phyloP scores from a whole-genome alignment of 1,140 invertebrate genomes.

The Drosophila ironensis region DNA sequence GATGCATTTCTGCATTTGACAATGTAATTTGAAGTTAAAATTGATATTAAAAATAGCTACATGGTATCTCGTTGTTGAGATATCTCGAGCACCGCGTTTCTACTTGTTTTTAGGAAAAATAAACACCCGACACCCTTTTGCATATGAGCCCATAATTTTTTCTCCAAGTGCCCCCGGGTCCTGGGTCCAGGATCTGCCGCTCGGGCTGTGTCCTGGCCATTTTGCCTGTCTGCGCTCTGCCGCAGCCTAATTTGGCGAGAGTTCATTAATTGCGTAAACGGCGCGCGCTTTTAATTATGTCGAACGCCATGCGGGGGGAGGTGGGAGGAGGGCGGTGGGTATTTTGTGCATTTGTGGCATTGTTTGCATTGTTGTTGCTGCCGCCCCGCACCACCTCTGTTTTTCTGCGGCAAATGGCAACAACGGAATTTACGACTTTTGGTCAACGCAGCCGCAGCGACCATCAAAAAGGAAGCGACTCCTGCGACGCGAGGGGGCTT shows the following conservation, averaged over 20 bases:
- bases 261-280: conserved; percentile 81
- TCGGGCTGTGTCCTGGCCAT: conserved; percentile 48
- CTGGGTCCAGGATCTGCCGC: conserved; percentile 4
- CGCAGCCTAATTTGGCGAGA: conserved; percentile 80
- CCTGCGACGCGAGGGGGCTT: neutral
- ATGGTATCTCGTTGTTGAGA: too few species aligned
- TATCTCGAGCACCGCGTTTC: too few species aligned
- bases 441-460: conserved; percentile 63
- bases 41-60: too few species aligned
- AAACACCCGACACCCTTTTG: too few species aligned
- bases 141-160: too few species aligned
- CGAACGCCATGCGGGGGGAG: conserved; percentile 44
- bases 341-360: conserved; percentile 78
- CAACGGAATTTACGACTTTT: conserved; percentile 76
- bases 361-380: conserved; percentile 67
- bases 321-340: conserved; percentile 14
- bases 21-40: too few species aligned
- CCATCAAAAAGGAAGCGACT: conserved; percentile 30
- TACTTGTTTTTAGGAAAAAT: too few species aligned
- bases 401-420: conserved; percentile 70
- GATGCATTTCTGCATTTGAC: too few species aligned
- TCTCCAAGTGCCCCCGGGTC: neutral
- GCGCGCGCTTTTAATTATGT: conserved; percentile 79
- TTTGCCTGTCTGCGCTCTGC: conserved; percentile 69
- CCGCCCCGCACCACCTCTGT: conserved; percentile 5